Evolutionary conservation across 2,113 vertebrate species (phyloP), one percentile per base, ranked within the genome.

Genomic region (Atlantisia rogersi): DNA sequence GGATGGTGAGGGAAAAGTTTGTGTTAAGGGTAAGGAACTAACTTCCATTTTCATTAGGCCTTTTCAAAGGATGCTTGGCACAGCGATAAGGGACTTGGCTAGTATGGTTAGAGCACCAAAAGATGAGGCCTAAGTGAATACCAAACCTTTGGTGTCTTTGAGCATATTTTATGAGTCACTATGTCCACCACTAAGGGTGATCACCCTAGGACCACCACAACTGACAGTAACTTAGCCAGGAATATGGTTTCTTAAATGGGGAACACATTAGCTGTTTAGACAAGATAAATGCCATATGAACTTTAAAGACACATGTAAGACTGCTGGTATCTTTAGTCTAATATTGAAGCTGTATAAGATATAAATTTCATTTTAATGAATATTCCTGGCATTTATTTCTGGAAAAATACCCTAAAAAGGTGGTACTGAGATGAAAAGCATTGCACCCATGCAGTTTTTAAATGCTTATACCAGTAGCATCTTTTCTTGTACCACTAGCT

Each of bases 1-100:
- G 7, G 11, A 75, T 15, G 46, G 42, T 1, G 2, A 84, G 48
- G 15, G 6, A 91, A 78, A 21, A 82, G 40, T 20, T 59, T 7
- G 0, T 15, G 15, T 31, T 74, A 50, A 48, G n/a, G 46, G n/a
- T 1, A 3, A 92, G 11, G 46, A 88, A 59, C 12, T 80, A 0
- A 21, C 59, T 69, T 83, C 59, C 39, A 48, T 68, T 82, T 29
- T 90, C 42, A 55, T 46, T 60, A 69, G 60, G 39, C 31, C 39
- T 86, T 78, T 55, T 48, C 56, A 89, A 86, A 90, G 19, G 20
- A 80, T 29, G 15, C 32, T 31, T 63, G 56, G 55, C 59, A 83
- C 8, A 42, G 48, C 0, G 5, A 46, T 9, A 75, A 7, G 11
- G 52, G 24, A 46, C 60, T 37, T 67, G 28, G 53, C 55, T 82